These are phyloP conservation scores for Teleogryllus oceanicus DNA, from an alignment of 2,888 invertebrate genomes.

Conservation along the genomic window DNA sequence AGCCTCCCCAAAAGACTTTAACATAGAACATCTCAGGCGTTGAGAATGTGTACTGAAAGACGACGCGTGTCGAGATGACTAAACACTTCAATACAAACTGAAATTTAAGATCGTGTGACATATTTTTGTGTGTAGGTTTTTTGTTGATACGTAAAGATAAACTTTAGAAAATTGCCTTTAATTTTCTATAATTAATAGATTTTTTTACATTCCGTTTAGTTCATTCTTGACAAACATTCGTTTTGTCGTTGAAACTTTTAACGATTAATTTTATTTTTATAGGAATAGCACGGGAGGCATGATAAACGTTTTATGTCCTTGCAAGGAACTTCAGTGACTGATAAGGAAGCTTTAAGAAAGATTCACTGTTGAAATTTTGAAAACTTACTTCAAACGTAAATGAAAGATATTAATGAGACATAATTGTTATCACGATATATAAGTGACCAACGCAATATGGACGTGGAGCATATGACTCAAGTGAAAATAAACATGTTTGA, in stretches of 20 bases:
- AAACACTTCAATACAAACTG: neutral
- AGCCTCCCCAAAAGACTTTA: too few species aligned
- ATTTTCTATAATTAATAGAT: neutral
- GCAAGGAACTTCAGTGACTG: neutral
- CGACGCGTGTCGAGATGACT: neutral
- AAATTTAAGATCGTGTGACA: neutral
- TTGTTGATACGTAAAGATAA: neutral
- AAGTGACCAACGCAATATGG: neutral
- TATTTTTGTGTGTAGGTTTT: slow-evolving; percentile 4
- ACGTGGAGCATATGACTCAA: neutral
- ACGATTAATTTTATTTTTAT: neutral
- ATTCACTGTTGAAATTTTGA: neutral
- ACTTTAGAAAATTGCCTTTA: neutral
- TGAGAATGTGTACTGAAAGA: neutral
- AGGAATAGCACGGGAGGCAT: neutral
- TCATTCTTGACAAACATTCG: neutral
- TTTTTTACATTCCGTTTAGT: slow-evolving; percentile 4
- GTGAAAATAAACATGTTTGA: neutral
- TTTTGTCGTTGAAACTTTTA: neutral
- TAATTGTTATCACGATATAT: too few species aligned
- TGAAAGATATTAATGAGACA: neutral
- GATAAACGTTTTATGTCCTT: neutral
- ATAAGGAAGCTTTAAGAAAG: neutral
- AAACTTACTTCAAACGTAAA: neutral
- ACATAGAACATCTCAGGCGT: too few species aligned